A percentile compares a stretch with the other conserved stretches of the same genome.
phyloP scores from a whole-genome alignment of 2,888 invertebrate genomes.

The Leptinotarsa juncta region DNA sequence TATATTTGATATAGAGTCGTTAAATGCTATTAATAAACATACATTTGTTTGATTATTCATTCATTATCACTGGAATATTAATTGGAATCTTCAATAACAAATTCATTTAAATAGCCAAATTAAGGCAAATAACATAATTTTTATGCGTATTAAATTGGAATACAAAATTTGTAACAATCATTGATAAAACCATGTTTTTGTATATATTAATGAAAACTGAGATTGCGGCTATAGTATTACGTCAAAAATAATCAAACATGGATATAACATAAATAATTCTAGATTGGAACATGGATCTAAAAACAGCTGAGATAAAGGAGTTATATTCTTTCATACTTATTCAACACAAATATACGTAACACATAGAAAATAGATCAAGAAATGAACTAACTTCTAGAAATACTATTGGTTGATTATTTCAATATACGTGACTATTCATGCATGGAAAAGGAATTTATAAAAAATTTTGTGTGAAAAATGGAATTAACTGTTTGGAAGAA shows the following conservation, averaged over 20 bases:
- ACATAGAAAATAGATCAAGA: no score
- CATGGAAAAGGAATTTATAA: no score
- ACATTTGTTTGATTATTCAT: neutral
- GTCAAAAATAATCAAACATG: neutral
- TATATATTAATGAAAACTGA: neutral
- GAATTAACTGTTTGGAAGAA: no score
- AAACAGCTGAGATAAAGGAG: no score
- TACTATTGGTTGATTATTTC: no score
- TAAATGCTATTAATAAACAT: neutral
- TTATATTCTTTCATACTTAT: no score
- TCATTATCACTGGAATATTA: neutral
- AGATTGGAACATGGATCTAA: neutral
- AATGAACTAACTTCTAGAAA: no score
- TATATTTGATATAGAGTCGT: no score
- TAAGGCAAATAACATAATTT: neutral
- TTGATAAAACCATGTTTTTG: neutral
- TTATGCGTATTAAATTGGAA: neutral
- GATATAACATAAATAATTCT: neutral
- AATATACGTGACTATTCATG: no score
- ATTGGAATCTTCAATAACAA: neutral
- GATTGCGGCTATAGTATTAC: neutral
- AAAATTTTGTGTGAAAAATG: no score
- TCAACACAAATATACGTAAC: no score
- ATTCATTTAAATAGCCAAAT: conserved; percentile 2
- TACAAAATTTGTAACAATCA: neutral